phyloP scores from a whole-genome alignment of 2,797 vertebrate genomes.

The Oophaga sylvatica region DNA sequence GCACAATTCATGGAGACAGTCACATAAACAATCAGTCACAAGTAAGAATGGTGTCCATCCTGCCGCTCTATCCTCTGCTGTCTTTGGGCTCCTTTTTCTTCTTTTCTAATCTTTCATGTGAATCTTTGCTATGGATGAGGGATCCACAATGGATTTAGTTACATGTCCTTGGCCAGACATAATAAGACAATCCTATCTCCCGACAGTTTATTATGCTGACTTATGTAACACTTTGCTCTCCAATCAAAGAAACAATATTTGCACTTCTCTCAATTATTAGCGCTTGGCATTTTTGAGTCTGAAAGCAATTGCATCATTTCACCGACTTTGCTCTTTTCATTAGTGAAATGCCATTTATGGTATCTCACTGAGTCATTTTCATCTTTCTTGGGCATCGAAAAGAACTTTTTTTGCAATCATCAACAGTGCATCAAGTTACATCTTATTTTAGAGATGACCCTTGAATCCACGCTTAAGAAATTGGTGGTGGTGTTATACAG shows the following conservation, averaged over 20 bases:
- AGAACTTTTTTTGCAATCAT: background rate
- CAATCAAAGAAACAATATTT: background rate
- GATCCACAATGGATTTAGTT: background rate
- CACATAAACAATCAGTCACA: conserved; percentile 71
- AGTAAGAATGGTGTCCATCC: conserved; percentile 74
- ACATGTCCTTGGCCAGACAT: background rate
- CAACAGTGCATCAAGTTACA: background rate
- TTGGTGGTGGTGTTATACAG: conserved; percentile 32
- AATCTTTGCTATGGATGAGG: conserved; percentile 8
- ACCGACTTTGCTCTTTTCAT: background rate
- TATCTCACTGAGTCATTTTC: background rate
- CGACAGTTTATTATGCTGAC: too few relatives aligned
- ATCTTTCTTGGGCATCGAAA: background rate
- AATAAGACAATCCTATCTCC: too few relatives aligned
- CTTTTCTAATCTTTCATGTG: background rate
- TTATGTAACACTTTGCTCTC: background rate
- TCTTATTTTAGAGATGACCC: conserved; percentile 45
- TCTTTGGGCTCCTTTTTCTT: conserved; percentile 35
- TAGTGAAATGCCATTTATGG: background rate
- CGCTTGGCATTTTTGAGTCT: background rate
- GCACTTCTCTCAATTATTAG: background rate
- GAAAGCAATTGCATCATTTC: background rate
- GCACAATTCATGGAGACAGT: conserved; percentile 63
- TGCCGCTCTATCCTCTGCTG: conserved; percentile 35
- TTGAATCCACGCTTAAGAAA: background rate